Base-by-base conservation (phyloP, 1,140 invertebrate species). In the Reticulitermes speratus region DNA sequence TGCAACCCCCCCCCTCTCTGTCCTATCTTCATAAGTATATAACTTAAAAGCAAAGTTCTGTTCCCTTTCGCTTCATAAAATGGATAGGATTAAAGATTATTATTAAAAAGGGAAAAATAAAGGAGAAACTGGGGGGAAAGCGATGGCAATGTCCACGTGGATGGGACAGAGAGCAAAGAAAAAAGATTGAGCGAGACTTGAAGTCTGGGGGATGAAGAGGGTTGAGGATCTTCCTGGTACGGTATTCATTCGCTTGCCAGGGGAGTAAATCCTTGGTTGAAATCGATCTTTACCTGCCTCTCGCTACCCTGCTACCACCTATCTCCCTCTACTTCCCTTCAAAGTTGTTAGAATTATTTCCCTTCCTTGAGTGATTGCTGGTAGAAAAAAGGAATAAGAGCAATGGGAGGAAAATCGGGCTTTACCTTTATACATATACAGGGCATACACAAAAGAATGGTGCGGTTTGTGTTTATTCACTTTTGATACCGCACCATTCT, bases 41-140 rank as follows among this genome's bases (percentile, higher is more conserved):
- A 12, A 44, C 44, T 48, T 86, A 82, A 86, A 86, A 86, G 85
- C 85, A 86, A 86, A 86, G 82, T 82, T 86, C 55, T 86, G 85
- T 86, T 84, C 25, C 75, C 44, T 86, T 23, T 75, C 55, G 55
- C 65, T 5, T 75, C 55, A 75, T 75, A 86, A 86, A 86, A 55
- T 45, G 85, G 69, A 86, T 83, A 44, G 85, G 59, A 86, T 86
- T 86, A 86, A 75, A 86, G 75, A 86, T 83, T 86, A 86, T 86
- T 83, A 86, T 83, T 86, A 59, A 84, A 52, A 84, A 84, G 55
- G 59, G 45, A 52, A 30, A 48, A 30, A 30, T 16, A 21, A 55
- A 55, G 52, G 19, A 55, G 52, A 5, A 19, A 55, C 48, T 59
- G 48, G 30, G 44, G 48, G 48, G 38, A 44, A 19, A 21, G 45